phyloP scores from a whole-genome alignment of 1,140 invertebrate species.

The Oryctes rhinoceros region DNA sequence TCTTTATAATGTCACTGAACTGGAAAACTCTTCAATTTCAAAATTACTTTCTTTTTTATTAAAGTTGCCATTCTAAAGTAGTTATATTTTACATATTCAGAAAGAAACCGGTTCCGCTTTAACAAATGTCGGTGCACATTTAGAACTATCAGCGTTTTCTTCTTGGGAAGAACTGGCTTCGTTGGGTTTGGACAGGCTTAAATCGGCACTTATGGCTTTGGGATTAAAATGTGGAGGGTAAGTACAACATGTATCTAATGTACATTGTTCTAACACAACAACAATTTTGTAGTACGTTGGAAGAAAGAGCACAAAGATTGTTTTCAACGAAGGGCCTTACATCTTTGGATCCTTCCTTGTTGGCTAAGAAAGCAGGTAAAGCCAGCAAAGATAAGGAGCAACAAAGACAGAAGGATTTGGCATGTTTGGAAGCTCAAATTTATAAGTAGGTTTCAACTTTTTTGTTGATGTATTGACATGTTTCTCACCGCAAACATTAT shows the following conservation, averaged over 20 bases:
- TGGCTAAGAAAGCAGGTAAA: slow-evolving; percentile 83
- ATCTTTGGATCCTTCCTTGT: slow-evolving; percentile 86
- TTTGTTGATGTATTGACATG: not conserved
- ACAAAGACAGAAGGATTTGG: slow-evolving; percentile 83
- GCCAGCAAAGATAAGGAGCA: slow-evolving; percentile 74
- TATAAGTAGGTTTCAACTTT: slow-evolving; percentile 68
- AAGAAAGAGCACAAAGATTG: slow-evolving; percentile 94
- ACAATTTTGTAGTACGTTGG: slow-evolving; percentile 77
- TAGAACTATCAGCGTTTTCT: slow-evolving; percentile 96
- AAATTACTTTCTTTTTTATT: too few species aligned
- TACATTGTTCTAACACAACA: not conserved
- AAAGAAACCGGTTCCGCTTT: slow-evolving; percentile 95
- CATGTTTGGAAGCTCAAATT: slow-evolving; percentile 86
- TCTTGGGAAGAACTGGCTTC: slow-evolving; percentile 98
- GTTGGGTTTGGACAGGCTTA: slow-evolving; percentile 94
- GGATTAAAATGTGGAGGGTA: slow-evolving; percentile 96
- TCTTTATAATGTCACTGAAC: too few species aligned
- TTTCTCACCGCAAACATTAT: too few species aligned
- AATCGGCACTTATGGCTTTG: slow-evolving; percentile 96
- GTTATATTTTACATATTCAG: slow-evolving; percentile 57
- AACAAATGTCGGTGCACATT: slow-evolving; percentile 91
- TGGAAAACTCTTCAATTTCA: too few species aligned
- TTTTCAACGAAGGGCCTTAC: slow-evolving; percentile 96
- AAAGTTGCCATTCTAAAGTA: too few species aligned
- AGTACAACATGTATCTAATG: slow-evolving; percentile 53